Conservation (phyloP, 1,140 invertebrate species). For the Drosophila eugracilis region DNA sequence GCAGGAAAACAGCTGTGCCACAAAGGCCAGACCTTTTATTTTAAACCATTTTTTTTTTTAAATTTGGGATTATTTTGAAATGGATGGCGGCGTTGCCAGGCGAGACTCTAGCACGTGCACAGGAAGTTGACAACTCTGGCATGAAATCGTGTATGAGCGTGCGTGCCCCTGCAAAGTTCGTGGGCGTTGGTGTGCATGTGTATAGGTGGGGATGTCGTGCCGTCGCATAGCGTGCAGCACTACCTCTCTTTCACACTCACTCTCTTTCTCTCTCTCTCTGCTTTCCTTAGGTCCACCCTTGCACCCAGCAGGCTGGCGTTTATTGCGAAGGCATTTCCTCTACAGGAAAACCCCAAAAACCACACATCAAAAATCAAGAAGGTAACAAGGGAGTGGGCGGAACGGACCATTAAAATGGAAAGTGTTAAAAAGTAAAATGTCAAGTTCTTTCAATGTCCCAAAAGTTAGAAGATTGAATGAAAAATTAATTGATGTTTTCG, state of each 20-base stretch:
- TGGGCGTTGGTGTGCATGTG: conserved; percentile 30
- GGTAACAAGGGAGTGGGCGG: no score
- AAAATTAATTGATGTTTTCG: no score
- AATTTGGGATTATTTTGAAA: no score
- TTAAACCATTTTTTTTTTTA: no score
- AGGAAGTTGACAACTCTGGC: conserved; percentile 61
- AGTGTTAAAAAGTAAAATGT: no score
- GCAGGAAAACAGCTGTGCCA: conserved; percentile 57
- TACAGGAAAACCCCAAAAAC: conserved; percentile 5
- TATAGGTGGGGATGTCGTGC: conserved; percentile 18
- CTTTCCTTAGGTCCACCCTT: background rate
- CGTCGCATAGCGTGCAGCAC: conserved; percentile 25
- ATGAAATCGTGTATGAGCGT: background rate
- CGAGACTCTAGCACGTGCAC: conserved; percentile 51
- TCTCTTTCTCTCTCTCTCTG: background rate
- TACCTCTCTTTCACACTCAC: background rate
- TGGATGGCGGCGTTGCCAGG: conserved; percentile 61
- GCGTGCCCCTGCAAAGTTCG: conserved; percentile 28
- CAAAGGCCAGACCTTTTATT: conserved; percentile 9
- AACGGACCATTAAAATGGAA: no score
- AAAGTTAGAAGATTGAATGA: no score
- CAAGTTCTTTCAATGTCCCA: no score
- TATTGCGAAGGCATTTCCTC: conserved; percentile 13
- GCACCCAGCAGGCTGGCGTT: conserved; percentile 5
- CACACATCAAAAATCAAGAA: background rate